Evolutionary conservation across 1,140 invertebrate species (phyloP).

Genomic region (Linepithema humile): DNA sequence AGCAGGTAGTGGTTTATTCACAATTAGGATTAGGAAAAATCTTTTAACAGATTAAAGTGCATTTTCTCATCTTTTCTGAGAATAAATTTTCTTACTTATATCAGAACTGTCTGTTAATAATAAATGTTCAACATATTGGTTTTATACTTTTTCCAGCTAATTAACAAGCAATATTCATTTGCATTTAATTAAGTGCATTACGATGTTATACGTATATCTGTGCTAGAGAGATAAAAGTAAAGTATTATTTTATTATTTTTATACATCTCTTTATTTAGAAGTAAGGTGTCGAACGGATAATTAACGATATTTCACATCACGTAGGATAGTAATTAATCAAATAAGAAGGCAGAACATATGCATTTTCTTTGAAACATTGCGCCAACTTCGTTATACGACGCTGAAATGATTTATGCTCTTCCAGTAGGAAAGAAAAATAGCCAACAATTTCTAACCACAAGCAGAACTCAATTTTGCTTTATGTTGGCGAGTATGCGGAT

Average conservation of each 20-base stretch:
- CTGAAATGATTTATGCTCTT: slow-evolving; percentile 9
- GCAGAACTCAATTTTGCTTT: slow-evolving; percentile 15
- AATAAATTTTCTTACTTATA: too few relatives aligned
- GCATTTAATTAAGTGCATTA: background rate
- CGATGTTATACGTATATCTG: background rate
- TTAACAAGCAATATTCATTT: background rate
- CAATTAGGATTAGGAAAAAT: too few relatives aligned
- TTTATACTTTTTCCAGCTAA: background rate
- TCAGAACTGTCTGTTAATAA: too few relatives aligned
- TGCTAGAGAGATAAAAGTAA: background rate
- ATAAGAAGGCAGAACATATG: slow-evolving; percentile 14
- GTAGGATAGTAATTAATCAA: slow-evolving; percentile 37
- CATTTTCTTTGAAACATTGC: background rate
- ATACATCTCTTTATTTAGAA: background rate
- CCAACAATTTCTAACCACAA: background rate
- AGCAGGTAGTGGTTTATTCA: too few relatives aligned
- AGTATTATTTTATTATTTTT: slow-evolving; percentile 26
- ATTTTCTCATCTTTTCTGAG: too few relatives aligned
- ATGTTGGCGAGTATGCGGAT: background rate
- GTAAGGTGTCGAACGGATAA: background rate
- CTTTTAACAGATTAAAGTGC: too few relatives aligned
- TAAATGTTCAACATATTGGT: too few relatives aligned
- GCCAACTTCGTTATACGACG: slow-evolving; percentile 8
- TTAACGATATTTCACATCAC: slow-evolving; percentile 34
- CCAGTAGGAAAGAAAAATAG: slow-evolving; percentile 13